Conservation (phyloP, 2,113 vertebrate species). For the Lanius ludovicianus region DNA sequence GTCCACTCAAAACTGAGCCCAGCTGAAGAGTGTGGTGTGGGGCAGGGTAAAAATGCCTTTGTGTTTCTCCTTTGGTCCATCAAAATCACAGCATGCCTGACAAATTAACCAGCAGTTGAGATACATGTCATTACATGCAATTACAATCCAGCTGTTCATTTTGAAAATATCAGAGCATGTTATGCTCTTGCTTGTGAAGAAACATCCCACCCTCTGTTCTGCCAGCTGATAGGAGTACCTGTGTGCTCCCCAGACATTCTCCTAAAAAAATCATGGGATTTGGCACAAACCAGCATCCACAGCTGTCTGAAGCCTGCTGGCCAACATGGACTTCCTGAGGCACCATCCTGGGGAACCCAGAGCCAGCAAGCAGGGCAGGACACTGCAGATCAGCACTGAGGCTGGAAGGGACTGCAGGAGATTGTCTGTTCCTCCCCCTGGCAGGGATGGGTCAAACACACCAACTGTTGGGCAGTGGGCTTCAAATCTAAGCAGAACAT, state of each 20-base stretch:
- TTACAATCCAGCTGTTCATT: neutral
- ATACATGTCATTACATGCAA: neutral
- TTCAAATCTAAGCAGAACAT: neutral
- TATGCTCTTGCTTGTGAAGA: neutral
- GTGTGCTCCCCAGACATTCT: too few relatives aligned
- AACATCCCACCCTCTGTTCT: neutral
- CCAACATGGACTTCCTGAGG: neutral
- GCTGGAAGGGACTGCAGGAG: neutral
- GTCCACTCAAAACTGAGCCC: neutral
- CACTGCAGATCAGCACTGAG: neutral
- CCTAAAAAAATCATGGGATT: neutral
- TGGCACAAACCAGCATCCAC: neutral
- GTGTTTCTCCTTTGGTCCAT: neutral
- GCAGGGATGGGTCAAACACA: neutral
- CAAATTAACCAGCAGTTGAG: neutral
- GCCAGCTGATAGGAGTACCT: neutral
- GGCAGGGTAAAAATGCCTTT: neutral
- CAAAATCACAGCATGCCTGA: neutral
- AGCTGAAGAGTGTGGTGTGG: rapidly evolving
- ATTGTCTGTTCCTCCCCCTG: rapidly evolving
- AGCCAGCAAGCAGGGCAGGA: neutral
- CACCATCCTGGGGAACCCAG: rapidly evolving
- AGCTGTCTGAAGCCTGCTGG: neutral
- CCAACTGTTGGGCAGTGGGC: neutral
- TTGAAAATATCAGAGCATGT: neutral